These are phyloP conservation scores for Caenorhabditis elegans DNA, from an alignment of 1,140 invertebrate species.

Conservation along the genomic window WBcel235 BX284603.4:8907001-8907500, in stretches of 20 bases:
- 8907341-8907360: not conserved
- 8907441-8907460: not conserved
- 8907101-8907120: not conserved
- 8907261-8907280: not conserved
- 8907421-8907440: conserved; percentile 38
- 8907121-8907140: no score
- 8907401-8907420: conserved; percentile 35
- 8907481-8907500: not conserved
- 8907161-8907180: no score
- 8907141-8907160: no score
- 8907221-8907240: no score
- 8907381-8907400: not conserved
- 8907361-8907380: conserved; percentile 33
- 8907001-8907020: not conserved
- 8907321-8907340: conserved; percentile 33
- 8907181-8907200: not conserved
- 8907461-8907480: not conserved
- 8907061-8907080: conserved; percentile 44
- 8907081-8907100: not conserved
- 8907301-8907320: conserved; percentile 36
- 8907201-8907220: not conserved
- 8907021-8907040: conserved; percentile 40
- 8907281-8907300: not conserved
- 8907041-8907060: conserved; percentile 4
- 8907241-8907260: no score